Evolutionary conservation across 2,797 vertebrate species (phyloP).

Genomic region (Austrolebias charrua): DNA sequence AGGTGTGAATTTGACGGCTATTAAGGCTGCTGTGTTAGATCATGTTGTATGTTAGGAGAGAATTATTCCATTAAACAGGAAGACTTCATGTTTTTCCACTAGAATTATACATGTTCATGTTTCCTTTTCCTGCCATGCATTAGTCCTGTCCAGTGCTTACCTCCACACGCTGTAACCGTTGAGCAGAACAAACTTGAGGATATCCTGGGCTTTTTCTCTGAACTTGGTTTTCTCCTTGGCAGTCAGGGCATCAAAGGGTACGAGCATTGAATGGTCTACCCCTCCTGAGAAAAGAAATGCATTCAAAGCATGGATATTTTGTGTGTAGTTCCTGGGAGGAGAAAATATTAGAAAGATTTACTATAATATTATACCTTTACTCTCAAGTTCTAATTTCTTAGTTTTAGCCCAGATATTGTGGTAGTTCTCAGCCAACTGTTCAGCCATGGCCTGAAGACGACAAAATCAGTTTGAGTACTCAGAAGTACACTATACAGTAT

Average conservation of each 20-base stretch:
- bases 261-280: constrained; percentile 84
- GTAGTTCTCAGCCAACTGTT: constrained; percentile 95
- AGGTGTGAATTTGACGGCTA: neutral
- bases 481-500: neutral
- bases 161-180: constrained; percentile 92
- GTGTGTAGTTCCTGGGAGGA: neutral
- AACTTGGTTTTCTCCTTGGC: constrained; percentile 91
- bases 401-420: constrained; percentile 93
- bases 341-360: neutral
- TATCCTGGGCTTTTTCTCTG: constrained; percentile 89
- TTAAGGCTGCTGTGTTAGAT: neutral
- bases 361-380: constrained; percentile 78
- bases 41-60: no score
- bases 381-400: constrained; percentile 89
- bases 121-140: neutral
- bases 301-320: constrained; percentile 11
- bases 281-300: constrained; percentile 75
- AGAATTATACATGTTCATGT: constrained; percentile 3
- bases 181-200: constrained; percentile 93
- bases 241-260: constrained; percentile 87
- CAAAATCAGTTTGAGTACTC: neutral
- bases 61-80: constrained; percentile 19
- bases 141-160: constrained; percentile 62
- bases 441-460: constrained; percentile 87
- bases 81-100: constrained; percentile 13